These are phyloP conservation scores for Hylaeus anthracinus DNA, from an alignment of 1,140 invertebrate species.

Conservation along the genomic window DNA sequence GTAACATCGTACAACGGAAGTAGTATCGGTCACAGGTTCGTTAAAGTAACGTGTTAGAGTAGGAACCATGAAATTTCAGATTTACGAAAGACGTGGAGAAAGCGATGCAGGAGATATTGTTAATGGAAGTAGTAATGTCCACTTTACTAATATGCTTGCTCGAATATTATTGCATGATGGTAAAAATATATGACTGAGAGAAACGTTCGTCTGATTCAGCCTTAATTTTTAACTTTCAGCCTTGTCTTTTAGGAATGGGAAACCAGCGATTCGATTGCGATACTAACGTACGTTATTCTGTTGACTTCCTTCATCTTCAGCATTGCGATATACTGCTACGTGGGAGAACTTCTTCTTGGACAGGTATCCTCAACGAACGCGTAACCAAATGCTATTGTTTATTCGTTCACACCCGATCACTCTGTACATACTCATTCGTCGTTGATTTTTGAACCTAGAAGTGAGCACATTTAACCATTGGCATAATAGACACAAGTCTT, in stretches of 20 bases:
- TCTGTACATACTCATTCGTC: neutral
- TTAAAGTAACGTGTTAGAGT: too few relatives aligned
- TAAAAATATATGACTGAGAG: slow-evolving; percentile 10
- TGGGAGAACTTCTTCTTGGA: slow-evolving; percentile 66
- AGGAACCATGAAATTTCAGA: slow-evolving; percentile 40
- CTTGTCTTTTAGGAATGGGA: slow-evolving; percentile 63
- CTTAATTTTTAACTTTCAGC: too few relatives aligned
- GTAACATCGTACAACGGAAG: slow-evolving; percentile 7
- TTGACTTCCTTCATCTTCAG: slow-evolving; percentile 65
- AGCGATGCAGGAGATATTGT: slow-evolving; percentile 39
- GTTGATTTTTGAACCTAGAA: neutral
- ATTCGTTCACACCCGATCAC: neutral
- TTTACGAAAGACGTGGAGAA: slow-evolving; percentile 30
- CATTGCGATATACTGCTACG: slow-evolving; percentile 67
- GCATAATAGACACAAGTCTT: slow-evolving; percentile 9
- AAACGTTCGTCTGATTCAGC: too few relatives aligned
- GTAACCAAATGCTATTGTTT: neutral
- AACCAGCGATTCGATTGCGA: slow-evolving; percentile 40
- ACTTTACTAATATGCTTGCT: slow-evolving; percentile 49
- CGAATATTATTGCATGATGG: slow-evolving; percentile 56
- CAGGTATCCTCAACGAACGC: slow-evolving; percentile 48
- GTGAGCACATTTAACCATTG: neutral
- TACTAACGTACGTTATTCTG: slow-evolving; percentile 59
- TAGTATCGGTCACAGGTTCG: too few relatives aligned
- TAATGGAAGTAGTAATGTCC: slow-evolving; percentile 47